A percentile compares a stretch with the other conserved stretches of the same genome.
These are phyloP conservation scores for Dissostichus mawsoni DNA, from an alignment of 2,113 vertebrate genomes.

Conservation along the genomic window DNA sequence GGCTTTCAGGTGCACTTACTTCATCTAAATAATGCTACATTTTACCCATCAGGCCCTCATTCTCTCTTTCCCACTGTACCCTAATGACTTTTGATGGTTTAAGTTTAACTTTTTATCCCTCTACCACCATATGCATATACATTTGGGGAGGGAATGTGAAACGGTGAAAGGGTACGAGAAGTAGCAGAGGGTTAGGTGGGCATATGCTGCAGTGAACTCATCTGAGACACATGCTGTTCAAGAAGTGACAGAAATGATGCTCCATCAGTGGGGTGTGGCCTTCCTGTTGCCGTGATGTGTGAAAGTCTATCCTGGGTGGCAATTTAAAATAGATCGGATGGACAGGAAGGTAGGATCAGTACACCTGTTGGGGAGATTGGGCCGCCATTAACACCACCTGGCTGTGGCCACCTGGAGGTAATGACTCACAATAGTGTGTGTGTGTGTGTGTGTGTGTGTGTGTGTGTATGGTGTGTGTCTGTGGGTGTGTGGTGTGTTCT, in stretches of 20 bases:
- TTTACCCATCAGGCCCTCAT: constrained; percentile 21
- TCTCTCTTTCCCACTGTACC: neutral
- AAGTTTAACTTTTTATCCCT: neutral
- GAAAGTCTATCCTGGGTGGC: constrained; percentile 12
- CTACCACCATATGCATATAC: neutral
- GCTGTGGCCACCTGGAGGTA: constrained; percentile 52
- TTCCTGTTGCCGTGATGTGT: neutral
- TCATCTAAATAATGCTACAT: constrained; percentile 18
- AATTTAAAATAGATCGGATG: constrained; percentile 45
- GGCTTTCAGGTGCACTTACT: constrained; percentile 8
- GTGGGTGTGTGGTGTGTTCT: neutral
- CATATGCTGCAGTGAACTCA: neutral
- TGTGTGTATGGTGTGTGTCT: neutral
- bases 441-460: neutral
- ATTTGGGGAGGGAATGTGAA: constrained; percentile 29
- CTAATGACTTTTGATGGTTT: neutral
- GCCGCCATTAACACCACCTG: constrained; percentile 49
- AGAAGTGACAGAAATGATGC: neutral
- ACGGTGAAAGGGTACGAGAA: neutral
- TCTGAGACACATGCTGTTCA: neutral
- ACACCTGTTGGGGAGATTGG: constrained; percentile 38
- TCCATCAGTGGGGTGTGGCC: neutral
- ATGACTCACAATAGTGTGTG: constrained; percentile 43
- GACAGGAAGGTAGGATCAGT: constrained; percentile 19
- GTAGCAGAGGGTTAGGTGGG: neutral